Base-by-base conservation (phyloP, 2,113 vertebrate genomes). In the Calyptommatus sinebrachiatus region DNA sequence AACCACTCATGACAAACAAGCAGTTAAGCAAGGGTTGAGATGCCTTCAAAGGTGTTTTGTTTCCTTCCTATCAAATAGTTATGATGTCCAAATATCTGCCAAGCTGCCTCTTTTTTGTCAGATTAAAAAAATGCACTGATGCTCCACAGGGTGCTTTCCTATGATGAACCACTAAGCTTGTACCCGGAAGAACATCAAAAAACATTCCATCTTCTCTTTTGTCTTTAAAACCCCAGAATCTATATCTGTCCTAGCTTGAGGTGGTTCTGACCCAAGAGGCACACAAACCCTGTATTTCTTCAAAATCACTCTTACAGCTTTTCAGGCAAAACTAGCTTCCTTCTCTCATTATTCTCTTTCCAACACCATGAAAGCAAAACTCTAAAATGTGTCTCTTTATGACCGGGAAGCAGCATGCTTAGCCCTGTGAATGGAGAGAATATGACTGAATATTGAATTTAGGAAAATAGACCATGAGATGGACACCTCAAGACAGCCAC, bases 401-500 rank as follows among this genome's bases (percentile, higher is more conserved):
- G 2, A 0, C 0, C 0, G 0, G 18, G 57, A 81, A 46, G 0
- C 0, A 18, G 21, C 50, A n/a, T 45, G 53, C 9, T 71, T 69
- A 66, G 24, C 6, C 57, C 29, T 79, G 66, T 18, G 71, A 31
- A 16, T 12, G 46, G 7, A 5, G 35, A 70, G 50, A 82, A 71
- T 78, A 63, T 68, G 24, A 60, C 22, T 22, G 14, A 29, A n/a
- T 74, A 45, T 24, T 31, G n/a, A 67, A 57, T 20, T 45, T 1
- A 3, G 29, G 72, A 16, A 41, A 14, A 60, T 48, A 7, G 29
- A 61, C 24, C 29, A n/a, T 7, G 68, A 50, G 11, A 26, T 14
- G 31, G 57, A 61, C 35, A 8, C 46, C 10, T 71, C 46, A 7
- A 21, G 48, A 50, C 2, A 53, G 24, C 22, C 9, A 66, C 46